These are phyloP conservation scores for Parauchenoglanis ngamensis DNA, from an alignment of 2,797 vertebrate genomes.

Conservation along the genomic window DNA sequence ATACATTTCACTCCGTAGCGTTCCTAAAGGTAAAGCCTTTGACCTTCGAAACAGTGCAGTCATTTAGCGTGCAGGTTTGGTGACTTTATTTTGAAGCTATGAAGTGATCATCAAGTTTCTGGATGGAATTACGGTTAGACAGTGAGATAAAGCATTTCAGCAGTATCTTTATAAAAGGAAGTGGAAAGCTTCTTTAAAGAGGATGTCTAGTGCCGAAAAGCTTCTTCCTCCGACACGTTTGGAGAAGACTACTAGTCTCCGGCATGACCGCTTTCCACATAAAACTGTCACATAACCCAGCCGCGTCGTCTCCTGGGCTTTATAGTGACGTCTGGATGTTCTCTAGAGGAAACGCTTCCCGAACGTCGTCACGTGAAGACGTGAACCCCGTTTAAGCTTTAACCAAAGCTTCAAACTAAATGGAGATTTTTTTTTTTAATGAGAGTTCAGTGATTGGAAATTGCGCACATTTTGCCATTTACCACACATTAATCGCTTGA, in stretches of 20 bases:
- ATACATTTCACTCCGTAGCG: not conserved
- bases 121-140: not conserved
- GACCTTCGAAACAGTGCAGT: not conserved
- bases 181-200: not conserved
- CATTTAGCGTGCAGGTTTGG: not conserved
- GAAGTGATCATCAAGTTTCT: not conserved
- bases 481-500: not conserved
- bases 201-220: not conserved
- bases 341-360: not conserved
- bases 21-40: too few relatives aligned
- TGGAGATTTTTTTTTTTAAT: not conserved
- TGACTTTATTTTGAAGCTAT: not conserved
- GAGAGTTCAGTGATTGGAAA: not conserved
- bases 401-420: not conserved
- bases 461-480: slow-evolving; percentile 1
- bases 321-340: slow-evolving; percentile 8
- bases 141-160: not conserved
- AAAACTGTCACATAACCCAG: slow-evolving; percentile 24
- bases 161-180: not conserved
- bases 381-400: not conserved
- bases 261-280: not conserved
- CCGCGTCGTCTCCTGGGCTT: slow-evolving; percentile 6
- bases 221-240: not conserved
- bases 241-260: not conserved
- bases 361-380: not conserved